Base-by-base conservation (phyloP, 2,888 invertebrate genomes). In the Junonia oenone region DNA sequence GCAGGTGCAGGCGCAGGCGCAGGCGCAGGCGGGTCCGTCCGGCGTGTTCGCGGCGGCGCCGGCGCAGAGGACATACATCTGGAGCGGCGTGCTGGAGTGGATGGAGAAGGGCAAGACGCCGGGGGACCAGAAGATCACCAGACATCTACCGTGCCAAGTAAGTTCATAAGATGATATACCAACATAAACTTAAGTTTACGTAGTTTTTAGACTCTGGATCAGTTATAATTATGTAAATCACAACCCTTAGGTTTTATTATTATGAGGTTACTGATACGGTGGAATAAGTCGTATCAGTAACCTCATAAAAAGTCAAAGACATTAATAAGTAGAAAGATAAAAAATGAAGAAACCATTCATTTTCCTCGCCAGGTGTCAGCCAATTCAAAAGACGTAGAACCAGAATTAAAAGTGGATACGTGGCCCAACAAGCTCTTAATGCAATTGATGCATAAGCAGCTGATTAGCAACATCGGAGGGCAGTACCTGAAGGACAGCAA, bases 391-490 rank as follows among this genome's bases (percentile, higher is more conserved):
- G 96, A 96, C 69, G 96, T 96, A 2, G 97, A 98, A 75, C 95
- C 96, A 0, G 98, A 98, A 82, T 91, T 98, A 92, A 97, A 97
- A 85, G 97, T 97, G 1, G 96, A 97, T 71, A 95, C 96, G 29
- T 99, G 98, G 98, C 98, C 98, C 0, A 93, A 93, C 64, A 97
- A 97, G 73, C 82, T 99, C 33, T 93, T 97, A 45, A 98, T 98
- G 97, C 98, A 98, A 82, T 81, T 98, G 62, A 97, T 98, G 95
- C 98, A 98, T 0, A 98, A 97, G 72, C 95, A 95, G 72, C 88
- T 98, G 61, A 95, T 98, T 67, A 96, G 97, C 63, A 97, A 94
- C 79, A 96, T 98, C 66, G 97, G 97, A 0, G 96, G 97, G 0
- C 93, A 94, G 63, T 96, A 95, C 81, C 91, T 98, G 19, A 96